These are phyloP conservation scores for Neopelma chrysocephalum DNA, from an alignment of 2,797 vertebrate genomes.

Conservation along the genomic window DNA sequence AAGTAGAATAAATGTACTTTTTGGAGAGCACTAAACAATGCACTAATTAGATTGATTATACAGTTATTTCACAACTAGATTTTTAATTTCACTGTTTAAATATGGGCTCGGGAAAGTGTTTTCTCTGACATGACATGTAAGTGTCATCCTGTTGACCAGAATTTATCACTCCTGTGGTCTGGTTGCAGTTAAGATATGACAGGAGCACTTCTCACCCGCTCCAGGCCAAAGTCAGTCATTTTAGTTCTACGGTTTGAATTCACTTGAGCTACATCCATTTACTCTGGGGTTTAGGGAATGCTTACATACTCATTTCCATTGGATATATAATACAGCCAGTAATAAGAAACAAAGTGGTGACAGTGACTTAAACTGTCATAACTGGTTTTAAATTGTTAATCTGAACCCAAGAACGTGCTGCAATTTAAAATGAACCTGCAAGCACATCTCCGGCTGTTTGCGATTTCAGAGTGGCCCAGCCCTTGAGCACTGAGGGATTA, in stretches of 20 bases:
- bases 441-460: not conserved
- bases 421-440: not conserved
- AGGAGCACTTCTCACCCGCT: not conserved
- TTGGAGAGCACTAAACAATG: not conserved
- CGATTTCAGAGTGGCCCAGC: not conserved
- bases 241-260: not conserved
- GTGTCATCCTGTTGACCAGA: not conserved
- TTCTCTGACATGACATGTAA: not conserved
- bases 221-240: not conserved
- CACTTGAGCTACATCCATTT: not conserved
- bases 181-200: not conserved
- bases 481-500: not conserved
- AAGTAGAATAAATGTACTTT: not conserved
- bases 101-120: not conserved
- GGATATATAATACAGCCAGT: not conserved
- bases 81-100: not conserved
- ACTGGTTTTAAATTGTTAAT: not conserved
- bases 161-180: not conserved
- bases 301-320: not conserved
- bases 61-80: not conserved
- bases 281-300: not conserved
- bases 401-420: not conserved
- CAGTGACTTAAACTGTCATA: not conserved
- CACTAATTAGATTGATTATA: not conserved
- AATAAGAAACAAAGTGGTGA: not conserved